Evolutionary conservation across 1,140 invertebrate genomes (phyloP), one percentile per base, ranked within the genome.

Genomic region (Pseudachorutes palmiensis): DNA sequence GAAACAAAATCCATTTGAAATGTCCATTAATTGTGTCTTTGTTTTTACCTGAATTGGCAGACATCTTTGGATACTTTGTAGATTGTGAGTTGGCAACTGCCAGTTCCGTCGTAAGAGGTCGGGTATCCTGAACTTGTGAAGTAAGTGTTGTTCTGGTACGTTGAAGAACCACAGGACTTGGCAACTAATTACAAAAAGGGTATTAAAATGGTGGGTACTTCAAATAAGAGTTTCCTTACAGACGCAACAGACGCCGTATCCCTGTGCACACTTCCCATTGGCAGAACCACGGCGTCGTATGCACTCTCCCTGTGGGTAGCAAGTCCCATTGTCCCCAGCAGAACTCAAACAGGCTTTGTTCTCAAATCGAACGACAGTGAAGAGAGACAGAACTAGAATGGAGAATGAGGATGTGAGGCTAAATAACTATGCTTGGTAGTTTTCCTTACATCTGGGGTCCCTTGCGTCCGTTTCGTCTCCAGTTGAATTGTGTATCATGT

Each of bases 61-160:
- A 92, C 84, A 72, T 88, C 86, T 0, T 84, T 81, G 75, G 87
- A 83, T 5, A 84, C 80, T 76, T 92, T 92, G 41, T 88, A 76
- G 16, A 93, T 78, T 0, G 88, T 91, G 0, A 92, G 81, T 75
- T 92, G 90, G 74, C 90, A 93, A 14, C 88, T 90, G 2, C 88
- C 86, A 0, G 88, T 88, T 0, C 83, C 86, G 70, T 91, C 87
- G 68, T 84, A 90, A 0, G 81, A 75, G 12, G 84, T 83, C 1
- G 90, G 90, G 79, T 89, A 91, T 66, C 87, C 87, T 14, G 81
- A 81, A 76, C 91, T 91, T 2, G 91, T 88, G 74, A 92, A 92
- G 75, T 90, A 90, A 0, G 89, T 91, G 2, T 86, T 86, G 76
- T 93, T 93, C 75, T 90, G 86, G 22, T 82, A 80, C 0, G 87